Evolutionary conservation across 1,140 invertebrate species (phyloP).

Genomic region (Euwallacea fornicatus): DNA sequence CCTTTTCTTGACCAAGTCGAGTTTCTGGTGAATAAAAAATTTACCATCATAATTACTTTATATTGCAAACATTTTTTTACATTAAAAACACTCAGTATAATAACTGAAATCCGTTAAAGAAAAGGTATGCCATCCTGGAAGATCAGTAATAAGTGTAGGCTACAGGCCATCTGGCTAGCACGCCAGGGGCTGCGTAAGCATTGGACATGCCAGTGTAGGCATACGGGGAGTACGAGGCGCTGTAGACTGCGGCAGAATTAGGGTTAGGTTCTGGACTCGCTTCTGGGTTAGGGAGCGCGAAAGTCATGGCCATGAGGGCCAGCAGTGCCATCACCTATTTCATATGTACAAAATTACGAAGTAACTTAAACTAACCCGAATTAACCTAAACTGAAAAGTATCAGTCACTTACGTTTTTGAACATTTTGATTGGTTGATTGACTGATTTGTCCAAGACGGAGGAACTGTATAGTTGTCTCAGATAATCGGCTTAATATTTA

Average conservation of each 20-base stretch:
- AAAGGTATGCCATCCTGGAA: no score
- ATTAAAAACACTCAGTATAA: no score
- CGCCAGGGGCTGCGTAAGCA: slow-evolving; percentile 7
- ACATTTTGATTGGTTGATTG: not conserved
- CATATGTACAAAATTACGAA: not conserved
- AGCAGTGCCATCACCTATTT: slow-evolving; percentile 6
- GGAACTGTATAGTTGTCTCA: not conserved
- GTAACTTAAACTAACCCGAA: not conserved
- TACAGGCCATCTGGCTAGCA: not conserved
- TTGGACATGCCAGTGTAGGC: slow-evolving; percentile 7
- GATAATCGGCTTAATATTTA: not conserved
- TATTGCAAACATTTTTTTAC: no score
- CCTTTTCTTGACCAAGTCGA: no score
- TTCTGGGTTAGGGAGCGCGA: slow-evolving; percentile 10
- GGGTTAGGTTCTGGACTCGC: not conserved
- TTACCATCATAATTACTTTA: no score
- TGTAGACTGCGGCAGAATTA: slow-evolving; percentile 1
- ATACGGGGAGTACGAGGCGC: slow-evolving; percentile 3
- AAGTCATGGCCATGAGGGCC: slow-evolving; percentile 14
- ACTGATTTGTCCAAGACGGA: no score
- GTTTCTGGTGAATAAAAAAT: no score
- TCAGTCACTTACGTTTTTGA: slow-evolving; percentile 13
- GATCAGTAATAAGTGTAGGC: slow-evolving; percentile 7
- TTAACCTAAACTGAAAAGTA: not conserved
- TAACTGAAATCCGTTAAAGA: no score